phyloP scores from a whole-genome alignment of 2,113 vertebrate species.

The Aramus guarauna region DNA sequence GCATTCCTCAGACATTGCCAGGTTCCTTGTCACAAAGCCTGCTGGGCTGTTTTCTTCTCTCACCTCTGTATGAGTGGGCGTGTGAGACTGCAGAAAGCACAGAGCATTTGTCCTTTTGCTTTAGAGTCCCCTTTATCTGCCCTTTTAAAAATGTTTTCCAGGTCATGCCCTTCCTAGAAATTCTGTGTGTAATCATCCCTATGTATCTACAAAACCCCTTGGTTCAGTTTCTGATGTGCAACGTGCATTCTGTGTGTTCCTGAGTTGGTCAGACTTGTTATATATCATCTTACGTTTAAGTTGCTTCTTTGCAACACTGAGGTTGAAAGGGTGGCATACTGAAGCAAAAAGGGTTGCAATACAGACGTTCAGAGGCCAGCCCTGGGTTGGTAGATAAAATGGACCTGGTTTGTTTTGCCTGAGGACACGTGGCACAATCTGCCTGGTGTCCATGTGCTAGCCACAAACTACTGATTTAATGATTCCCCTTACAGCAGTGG shows the following conservation, averaged over 20 bases:
- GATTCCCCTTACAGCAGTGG: neutral
- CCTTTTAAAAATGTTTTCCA: neutral
- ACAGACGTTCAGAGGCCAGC: neutral
- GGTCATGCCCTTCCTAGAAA: neutral
- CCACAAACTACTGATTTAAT: neutral
- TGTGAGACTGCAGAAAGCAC: neutral
- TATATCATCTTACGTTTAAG: neutral
- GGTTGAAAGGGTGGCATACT: neutral
- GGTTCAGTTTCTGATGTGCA: neutral
- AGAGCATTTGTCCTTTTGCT: neutral
- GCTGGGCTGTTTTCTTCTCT: neutral
- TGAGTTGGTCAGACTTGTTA: neutral
- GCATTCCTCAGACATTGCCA: neutral
- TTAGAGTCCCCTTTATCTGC: neutral
- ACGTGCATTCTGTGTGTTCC: neutral
- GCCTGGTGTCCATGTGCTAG: neutral
- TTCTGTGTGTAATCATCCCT: neutral
- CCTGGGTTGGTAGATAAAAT: neutral
- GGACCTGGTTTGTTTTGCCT: neutral
- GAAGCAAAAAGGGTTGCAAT: neutral
- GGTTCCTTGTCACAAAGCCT: neutral
- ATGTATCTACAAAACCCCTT: accelerated
- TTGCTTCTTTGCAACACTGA: neutral
- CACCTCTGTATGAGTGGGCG: neutral
- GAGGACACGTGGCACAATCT: neutral